Percentiles rank a stretch among this genome's conserved stretches.
phyloP scores from a whole-genome alignment of 1,140 invertebrate species.

The Cotesia typhae region DNA sequence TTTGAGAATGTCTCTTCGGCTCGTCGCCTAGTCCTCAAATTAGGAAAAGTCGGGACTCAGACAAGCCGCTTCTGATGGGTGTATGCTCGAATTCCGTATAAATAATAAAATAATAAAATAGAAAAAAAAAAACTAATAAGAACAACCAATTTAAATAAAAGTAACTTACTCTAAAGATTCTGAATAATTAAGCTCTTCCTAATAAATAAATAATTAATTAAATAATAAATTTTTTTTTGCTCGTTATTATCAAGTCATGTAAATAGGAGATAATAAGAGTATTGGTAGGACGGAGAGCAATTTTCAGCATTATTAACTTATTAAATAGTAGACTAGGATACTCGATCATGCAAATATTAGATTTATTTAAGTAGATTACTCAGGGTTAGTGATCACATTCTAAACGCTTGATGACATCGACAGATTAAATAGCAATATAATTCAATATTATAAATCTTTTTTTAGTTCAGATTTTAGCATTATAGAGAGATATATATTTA shows the following conservation, averaged over 20 bases:
- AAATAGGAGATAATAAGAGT: background rate
- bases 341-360: slow-evolving; percentile 6
- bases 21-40: slow-evolving; percentile 44
- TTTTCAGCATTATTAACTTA: slow-evolving; percentile 10
- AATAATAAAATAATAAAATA: background rate
- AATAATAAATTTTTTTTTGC: background rate
- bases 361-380: slow-evolving; percentile 40
- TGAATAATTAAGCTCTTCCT: slow-evolving; percentile 4
- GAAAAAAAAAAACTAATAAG: background rate
- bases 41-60: slow-evolving; percentile 42
- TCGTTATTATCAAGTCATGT: background rate
- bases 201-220: background rate
- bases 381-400: slow-evolving; percentile 40
- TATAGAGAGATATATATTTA: too few species aligned
- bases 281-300: background rate
- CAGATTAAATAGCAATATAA: background rate
- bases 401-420: background rate
- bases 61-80: slow-evolving; percentile 47
- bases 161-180: slow-evolving; percentile 31
- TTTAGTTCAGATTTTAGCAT: background rate
- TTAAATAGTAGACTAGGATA: background rate
- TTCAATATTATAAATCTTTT: background rate
- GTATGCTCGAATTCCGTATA: slow-evolving; percentile 44
- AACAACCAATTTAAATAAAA: background rate
- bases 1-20: slow-evolving; percentile 57